A percentile compares a stretch with the other conserved stretches of the same genome.
Conservation (phyloP, 2,113 vertebrate species). For the Cyanistes caeruleus region DNA sequence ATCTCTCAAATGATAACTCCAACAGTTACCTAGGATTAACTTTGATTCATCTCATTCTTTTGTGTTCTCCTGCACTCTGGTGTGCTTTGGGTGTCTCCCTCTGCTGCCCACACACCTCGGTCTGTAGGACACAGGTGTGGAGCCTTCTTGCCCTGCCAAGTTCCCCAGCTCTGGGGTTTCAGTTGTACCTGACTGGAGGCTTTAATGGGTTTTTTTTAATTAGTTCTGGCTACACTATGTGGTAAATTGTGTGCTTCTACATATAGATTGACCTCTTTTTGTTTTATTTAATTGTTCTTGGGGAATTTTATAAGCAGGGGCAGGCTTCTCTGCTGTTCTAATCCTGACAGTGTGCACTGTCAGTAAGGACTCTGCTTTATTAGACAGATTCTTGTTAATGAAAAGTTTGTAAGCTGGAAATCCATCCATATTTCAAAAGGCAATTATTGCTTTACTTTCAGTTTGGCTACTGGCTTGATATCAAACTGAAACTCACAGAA, state of each 20-base stretch:
- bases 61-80: neutral
- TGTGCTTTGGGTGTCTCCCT: neutral
- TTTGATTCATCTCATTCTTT: neutral
- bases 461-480: neutral
- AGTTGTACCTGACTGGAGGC: neutral
- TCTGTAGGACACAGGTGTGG: neutral
- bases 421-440: neutral
- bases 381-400: neutral
- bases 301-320: neutral
- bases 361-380: neutral
- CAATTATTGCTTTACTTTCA: neutral
- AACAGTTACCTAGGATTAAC: neutral
- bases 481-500: neutral
- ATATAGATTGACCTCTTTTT: fast-evolving
- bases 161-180: too few relatives aligned
- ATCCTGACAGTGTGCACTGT: neutral
- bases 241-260: fast-evolving
- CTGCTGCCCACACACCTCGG: neutral
- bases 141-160: neutral
- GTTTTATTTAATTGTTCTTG: neutral
- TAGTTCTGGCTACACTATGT: fast-evolving
- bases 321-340: neutral
- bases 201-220: neutral
- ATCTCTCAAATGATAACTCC: neutral
- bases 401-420: neutral